These are phyloP conservation scores for Novumbra hubbsi DNA, from an alignment of 2,797 vertebrate species.

Conservation along the genomic window DNA sequence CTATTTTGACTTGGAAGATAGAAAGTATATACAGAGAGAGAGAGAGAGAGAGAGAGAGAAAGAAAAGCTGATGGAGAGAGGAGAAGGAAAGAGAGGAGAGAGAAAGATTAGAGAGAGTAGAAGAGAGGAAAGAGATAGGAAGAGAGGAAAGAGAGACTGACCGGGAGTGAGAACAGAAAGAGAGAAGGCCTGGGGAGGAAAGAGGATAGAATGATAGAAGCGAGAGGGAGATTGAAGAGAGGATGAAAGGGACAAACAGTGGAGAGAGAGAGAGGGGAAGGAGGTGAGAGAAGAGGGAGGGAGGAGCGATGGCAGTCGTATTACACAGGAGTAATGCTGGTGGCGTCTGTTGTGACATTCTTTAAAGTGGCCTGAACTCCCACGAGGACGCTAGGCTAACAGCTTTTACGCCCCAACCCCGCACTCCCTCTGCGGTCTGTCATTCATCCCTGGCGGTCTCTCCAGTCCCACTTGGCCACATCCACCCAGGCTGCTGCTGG, in stretches of 20 bases:
- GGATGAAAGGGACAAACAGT: neutral
- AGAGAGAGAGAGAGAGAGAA: too few species aligned
- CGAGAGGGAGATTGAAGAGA: too few species aligned
- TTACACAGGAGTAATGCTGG: neutral
- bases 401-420: neutral
- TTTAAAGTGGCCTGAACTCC: slow-evolving; percentile 10
- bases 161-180: neutral
- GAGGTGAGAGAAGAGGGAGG: neutral
- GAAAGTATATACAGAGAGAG: too few species aligned
- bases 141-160: neutral
- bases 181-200: neutral
- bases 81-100: too few species aligned
- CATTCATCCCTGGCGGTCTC: neutral
- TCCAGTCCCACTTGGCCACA: neutral
- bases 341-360: neutral
- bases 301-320: neutral
- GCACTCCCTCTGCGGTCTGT: neutral
- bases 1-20: too few species aligned
- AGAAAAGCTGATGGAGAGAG: too few species aligned
- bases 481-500: neutral
- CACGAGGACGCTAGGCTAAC: slow-evolving; percentile 1
- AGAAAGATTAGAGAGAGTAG: neutral
- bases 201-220: too few species aligned
- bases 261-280: neutral
- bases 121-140: neutral